These are phyloP conservation scores for Chanos chanos DNA, from an alignment of 2,797 vertebrate species.

Conservation along the genomic window DNA sequence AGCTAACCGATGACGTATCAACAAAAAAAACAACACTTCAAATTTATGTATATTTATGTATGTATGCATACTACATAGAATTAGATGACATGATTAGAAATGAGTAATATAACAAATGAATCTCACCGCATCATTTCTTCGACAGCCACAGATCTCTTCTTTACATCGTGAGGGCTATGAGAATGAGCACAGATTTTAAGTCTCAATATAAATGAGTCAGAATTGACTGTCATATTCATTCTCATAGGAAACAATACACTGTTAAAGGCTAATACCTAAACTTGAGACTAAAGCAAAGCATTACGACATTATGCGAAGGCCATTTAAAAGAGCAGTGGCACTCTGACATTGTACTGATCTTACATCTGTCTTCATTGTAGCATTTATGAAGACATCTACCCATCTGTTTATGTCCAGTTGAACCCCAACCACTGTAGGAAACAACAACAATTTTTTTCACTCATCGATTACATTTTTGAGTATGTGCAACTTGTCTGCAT, in stretches of 20 bases:
- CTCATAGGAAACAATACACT: background rate
- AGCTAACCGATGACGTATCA: too few relatives aligned
- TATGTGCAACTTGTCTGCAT: too few relatives aligned
- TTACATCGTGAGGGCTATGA: slow-evolving; percentile 78
- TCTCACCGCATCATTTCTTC: slow-evolving; percentile 81
- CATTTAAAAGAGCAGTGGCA: background rate
- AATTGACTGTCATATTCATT: too few relatives aligned
- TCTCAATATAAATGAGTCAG: too few relatives aligned
- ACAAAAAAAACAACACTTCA: too few relatives aligned
- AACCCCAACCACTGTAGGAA: slow-evolving; percentile 87
- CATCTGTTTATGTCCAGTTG: slow-evolving; percentile 83
- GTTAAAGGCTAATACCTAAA: background rate
- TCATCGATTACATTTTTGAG: too few relatives aligned
- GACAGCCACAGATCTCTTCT: slow-evolving; percentile 89
- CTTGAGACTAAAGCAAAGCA: background rate
- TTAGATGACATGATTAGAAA: too few relatives aligned
- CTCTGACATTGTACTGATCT: slow-evolving; percentile 49
- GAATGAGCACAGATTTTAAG: background rate
- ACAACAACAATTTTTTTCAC: slow-evolving; percentile 53
- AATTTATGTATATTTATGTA: too few relatives aligned
- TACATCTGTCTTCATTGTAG: slow-evolving; percentile 81
- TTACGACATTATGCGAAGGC: background rate
- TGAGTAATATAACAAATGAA: background rate
- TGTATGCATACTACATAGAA: too few relatives aligned
- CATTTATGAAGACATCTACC: slow-evolving; percentile 89